Base-by-base conservation (phyloP, 92 coral and sea anemone species). In the Actinostola sp. region DNA sequence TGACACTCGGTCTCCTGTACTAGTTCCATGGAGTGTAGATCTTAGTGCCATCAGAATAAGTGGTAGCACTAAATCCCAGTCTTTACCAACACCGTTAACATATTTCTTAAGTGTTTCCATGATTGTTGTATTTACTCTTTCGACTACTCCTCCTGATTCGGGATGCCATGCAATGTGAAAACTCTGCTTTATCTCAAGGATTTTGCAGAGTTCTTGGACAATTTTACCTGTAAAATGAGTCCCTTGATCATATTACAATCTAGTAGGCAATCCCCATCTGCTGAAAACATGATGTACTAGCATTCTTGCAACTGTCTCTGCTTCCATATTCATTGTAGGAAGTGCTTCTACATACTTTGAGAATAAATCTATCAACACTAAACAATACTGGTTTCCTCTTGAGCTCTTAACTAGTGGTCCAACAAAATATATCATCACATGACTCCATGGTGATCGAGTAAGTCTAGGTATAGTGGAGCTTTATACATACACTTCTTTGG, bases 121-220 rank as follows among this genome's bases (percentile, higher is more conserved):
- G 4, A 65, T 65, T 0, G 71, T 65, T 55, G 41, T 65, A 55
- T 65, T 65, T 43, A 11, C 56, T 65, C 71, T 65, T 29, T 65
- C 71, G 8, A 65, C 71, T 25, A 55, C 71, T 65, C 71, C 71
- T 41, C 71, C 71, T 12, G 71, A 65, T 35, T 66, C 72, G 19
- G 72, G 72, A 25, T 66, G 72, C 58, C 72, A 66, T 45, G 72
- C 1, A 44, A 66, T 66, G n/a, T 66, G 72, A 31, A 66, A 66
- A 8, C 28, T 66, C 24, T 66, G 72, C 13, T 66, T 66, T 24
- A 66, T 66, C 45, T 66, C 72, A 66, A 66, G 72, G 28, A 65
- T 65, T 63, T 63, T 63, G 6, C 69, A 63, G 1, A 63, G 69
- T 65, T 65, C 72, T 15, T 66, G 72, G 19, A 66, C 59, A 48